Conservation (phyloP, 2,113 vertebrate species). For the Epinephelus cyanopodus region DNA sequence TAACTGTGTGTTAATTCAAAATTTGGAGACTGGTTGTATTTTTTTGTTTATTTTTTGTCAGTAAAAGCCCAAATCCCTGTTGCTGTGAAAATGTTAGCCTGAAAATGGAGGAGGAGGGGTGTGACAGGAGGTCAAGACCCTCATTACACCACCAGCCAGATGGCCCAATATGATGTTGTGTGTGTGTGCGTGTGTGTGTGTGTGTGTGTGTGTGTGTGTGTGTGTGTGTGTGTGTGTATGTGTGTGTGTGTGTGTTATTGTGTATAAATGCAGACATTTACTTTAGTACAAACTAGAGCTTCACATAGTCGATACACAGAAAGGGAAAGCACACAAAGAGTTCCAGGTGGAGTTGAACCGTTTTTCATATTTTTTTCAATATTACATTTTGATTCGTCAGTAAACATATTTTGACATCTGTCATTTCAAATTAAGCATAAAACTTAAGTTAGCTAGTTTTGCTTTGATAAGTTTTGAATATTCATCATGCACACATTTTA, state of each 20-base stretch:
- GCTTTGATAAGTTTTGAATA: not conserved
- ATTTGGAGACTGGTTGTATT: not conserved
- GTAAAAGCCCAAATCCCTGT: conserved; percentile 4
- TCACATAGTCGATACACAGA: not conserved
- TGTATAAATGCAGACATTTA: conserved; percentile 33
- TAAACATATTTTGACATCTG: not conserved
- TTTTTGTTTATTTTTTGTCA: not conserved
- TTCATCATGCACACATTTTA: not conserved
- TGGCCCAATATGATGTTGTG: conserved; percentile 46
- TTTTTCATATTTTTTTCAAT: not conserved
- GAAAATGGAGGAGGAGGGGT: conserved; percentile 50
- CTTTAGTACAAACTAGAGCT: conserved; percentile 2
- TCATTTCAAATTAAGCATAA: not conserved
- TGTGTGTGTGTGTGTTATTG: not conserved
- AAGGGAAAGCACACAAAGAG: not conserved
- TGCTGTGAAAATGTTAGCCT: conserved; percentile 29
- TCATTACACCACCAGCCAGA: conserved; percentile 79
- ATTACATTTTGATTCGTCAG: not conserved
- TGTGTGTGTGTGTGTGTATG: conserved; percentile 29
- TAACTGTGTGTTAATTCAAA: not conserved
- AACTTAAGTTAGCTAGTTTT: not conserved
- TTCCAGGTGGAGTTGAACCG: not conserved
- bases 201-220: conserved; percentile 41
- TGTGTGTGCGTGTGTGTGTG: conserved; percentile 36
- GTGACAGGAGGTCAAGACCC: conserved; percentile 72